phyloP scores from a whole-genome alignment of 2,797 vertebrate genomes.

The Enteromius viviparus region DNA sequence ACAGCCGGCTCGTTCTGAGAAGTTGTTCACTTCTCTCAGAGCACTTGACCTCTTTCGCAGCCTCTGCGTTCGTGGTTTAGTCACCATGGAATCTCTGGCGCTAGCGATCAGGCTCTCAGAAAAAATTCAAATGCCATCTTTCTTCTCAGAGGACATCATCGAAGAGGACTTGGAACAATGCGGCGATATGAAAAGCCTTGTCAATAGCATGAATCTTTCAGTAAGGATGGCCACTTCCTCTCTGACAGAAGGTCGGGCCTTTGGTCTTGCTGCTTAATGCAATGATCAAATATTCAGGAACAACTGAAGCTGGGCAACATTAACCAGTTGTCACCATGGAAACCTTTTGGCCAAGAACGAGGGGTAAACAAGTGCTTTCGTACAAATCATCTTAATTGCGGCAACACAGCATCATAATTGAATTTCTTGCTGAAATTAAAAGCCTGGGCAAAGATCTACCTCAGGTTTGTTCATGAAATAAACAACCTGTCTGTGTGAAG shows the following conservation, averaged over 20 bases:
- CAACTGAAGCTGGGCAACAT: slow-evolving; percentile 28
- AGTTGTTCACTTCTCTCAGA: slow-evolving; percentile 39
- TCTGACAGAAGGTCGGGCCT: slow-evolving; percentile 16
- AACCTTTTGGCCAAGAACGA: slow-evolving; percentile 9
- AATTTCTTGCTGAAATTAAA: slow-evolving; percentile 29
- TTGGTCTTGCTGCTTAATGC: slow-evolving; percentile 10
- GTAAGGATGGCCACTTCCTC: not conserved
- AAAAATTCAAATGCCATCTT: slow-evolving; percentile 43
- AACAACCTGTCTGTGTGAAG: not conserved
- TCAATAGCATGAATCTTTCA: slow-evolving; percentile 18
- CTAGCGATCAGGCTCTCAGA: not conserved
- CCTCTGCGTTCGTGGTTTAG: slow-evolving; percentile 2
- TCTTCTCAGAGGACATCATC: slow-evolving; percentile 24
- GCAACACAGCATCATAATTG: not conserved
- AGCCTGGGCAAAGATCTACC: slow-evolving; percentile 1
- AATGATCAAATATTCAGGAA: slow-evolving; percentile 36
- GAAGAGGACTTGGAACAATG: not conserved
- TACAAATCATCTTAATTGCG: slow-evolving; percentile 30
- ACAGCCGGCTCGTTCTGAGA: slow-evolving; percentile 22
- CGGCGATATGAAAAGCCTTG: slow-evolving; percentile 26
- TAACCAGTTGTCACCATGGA: slow-evolving; percentile 27
- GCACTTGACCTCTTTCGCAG: slow-evolving; percentile 39
- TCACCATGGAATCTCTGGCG: slow-evolving; percentile 32
- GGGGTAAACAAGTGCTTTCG: slow-evolving; percentile 1
- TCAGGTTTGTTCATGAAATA: not conserved